Evolutionary conservation across 2,113 vertebrate genomes (phyloP), one percentile per base, ranked within the genome.

Genomic region (Lates calcarifer): DNA sequence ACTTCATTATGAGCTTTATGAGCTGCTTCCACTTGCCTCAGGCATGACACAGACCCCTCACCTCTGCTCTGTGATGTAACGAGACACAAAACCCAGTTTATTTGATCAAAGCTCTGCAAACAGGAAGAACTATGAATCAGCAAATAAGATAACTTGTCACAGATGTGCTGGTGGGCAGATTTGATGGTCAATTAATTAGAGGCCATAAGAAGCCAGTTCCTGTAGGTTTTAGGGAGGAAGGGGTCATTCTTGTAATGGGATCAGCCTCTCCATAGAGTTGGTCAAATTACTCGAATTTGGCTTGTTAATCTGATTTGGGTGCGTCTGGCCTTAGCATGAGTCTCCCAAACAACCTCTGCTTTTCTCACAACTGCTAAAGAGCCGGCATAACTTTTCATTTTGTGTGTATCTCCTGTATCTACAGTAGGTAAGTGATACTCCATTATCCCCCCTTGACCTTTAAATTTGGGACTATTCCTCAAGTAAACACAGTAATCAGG

Each of bases 181-280:
- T 96, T 96, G 95, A 97, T 96, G 94, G 95, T 95, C 96, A 96
- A 96, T 96, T 96, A 96, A 97, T 97, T 95, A 94, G 90, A 93
- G 93, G 91, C 92, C 94, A 93, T 94, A 92, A 93, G 93, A 81
- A 84, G 61, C 60, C 41, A 60, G 56, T 74, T 86, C 89, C 78
- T 88, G 77, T 71, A 69, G 71, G 73, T 81, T 90, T 87, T 60
- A 71, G 43, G 47, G 68, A 74, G 77, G 72, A 83, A 63, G 65
- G 65, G 61, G 64, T 58, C 62, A 33, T n/a, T 31, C 61, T 43
- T 72, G 64, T 92, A 93, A 92, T 91, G 83, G 89, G 88, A 92
- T 92, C 84, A 92, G 72, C 75, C 70, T 88, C 82, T 84, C 70
- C 71, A 24, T 51, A 58, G 74, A 71, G 26, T 78, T 66, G 41